Conservation (phyloP, 1,140 invertebrate genomes). For the Palaemon carinicauda region DNA sequence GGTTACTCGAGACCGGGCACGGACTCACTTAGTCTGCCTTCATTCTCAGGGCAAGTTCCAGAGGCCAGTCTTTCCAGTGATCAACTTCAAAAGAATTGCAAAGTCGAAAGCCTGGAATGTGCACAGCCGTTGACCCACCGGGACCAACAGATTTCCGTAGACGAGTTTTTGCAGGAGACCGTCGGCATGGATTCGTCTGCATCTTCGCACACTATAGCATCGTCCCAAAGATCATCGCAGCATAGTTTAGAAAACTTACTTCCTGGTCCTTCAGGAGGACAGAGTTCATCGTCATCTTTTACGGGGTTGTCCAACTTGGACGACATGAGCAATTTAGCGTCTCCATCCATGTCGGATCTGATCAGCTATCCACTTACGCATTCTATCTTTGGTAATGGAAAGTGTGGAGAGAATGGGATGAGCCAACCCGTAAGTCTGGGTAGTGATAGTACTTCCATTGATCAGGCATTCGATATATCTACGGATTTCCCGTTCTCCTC, state of each 20-base stretch:
- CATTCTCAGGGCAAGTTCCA: too few species aligned
- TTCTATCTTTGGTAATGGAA: constrained; percentile 22
- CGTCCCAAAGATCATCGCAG: neutral
- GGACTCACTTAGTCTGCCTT: too few species aligned
- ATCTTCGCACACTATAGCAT: neutral
- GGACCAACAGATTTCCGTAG: constrained; percentile 41
- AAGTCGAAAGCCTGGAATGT: neutral
- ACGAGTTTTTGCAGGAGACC: constrained; percentile 29
- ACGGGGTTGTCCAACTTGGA: constrained; percentile 15
- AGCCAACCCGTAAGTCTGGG: neutral
- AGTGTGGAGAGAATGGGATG: neutral
- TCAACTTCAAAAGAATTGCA: neutral
- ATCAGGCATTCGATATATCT: constrained; percentile 34
- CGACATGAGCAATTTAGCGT: constrained; percentile 35
- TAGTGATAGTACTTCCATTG: constrained; percentile 22
- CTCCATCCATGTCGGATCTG: constrained; percentile 36
- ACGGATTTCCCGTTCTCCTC: constrained; percentile 44
- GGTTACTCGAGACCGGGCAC: neutral
- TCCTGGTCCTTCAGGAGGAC: neutral
- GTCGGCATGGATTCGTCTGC: constrained; percentile 18
- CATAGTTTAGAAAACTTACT: neutral
- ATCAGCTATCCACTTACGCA: constrained; percentile 28
- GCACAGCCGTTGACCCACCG: neutral
- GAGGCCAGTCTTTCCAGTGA: neutral
- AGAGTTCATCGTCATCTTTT: constrained; percentile 20